Conservation (phyloP, 2,888 invertebrate genomes). For the Apomyelois bistriatella region DNA sequence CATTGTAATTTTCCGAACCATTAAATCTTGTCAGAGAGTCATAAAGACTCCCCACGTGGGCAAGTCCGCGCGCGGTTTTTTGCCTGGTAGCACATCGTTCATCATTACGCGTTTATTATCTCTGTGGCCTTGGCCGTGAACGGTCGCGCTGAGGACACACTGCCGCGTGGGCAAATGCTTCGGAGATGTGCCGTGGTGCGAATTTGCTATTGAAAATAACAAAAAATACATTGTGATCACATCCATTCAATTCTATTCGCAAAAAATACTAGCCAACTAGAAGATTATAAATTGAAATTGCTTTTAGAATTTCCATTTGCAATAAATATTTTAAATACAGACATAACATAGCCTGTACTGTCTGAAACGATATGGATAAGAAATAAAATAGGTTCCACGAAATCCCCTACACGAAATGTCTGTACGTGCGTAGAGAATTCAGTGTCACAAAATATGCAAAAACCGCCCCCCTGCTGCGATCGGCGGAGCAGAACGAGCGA, state of each 20-base stretch:
- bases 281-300: constrained; percentile 16
- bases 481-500: constrained; percentile 35
- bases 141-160: constrained; percentile 60
- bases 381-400: constrained; percentile 5
- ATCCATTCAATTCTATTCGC: constrained; percentile 7
- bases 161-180: constrained; percentile 51
- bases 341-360: not conserved
- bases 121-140: constrained; percentile 77
- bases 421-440: constrained; percentile 23
- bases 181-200: constrained; percentile 36
- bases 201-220: constrained; percentile 39
- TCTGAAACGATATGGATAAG: constrained; percentile 8
- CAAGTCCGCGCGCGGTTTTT: constrained; percentile 53
- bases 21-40: constrained; percentile 61
- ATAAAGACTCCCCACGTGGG: constrained; percentile 69
- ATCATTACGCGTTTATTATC: constrained; percentile 72
- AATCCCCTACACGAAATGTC: constrained; percentile 11
- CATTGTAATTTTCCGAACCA: constrained; percentile 66
- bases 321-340: constrained; percentile 5
- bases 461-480: constrained; percentile 39
- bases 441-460: constrained; percentile 25
- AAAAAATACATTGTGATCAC: constrained; percentile 41
- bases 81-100: constrained; percentile 63
- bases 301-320: constrained; percentile 5
- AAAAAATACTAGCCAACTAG: constrained; percentile 14